These are phyloP conservation scores for Myripristis jacobus DNA, from an alignment of 2,797 vertebrate genomes.

Conservation along the genomic window DNA sequence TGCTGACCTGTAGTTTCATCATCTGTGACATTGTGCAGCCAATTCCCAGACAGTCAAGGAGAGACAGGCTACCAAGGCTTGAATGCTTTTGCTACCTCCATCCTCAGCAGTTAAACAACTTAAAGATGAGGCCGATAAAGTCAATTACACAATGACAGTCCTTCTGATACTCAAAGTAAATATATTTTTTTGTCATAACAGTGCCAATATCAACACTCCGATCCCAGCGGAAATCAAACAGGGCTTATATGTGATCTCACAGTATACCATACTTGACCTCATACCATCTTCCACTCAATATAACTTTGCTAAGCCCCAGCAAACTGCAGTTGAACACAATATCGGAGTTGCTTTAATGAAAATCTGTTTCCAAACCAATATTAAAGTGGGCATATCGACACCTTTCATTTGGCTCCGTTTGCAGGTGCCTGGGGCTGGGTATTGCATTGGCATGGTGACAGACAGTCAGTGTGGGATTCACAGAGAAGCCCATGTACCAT, in stretches of 20 bases:
- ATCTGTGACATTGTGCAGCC: too few species aligned
- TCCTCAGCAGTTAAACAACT: slow-evolving; percentile 17
- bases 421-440: not conserved
- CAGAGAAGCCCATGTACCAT: slow-evolving; percentile 20
- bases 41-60: not conserved
- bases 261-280: slow-evolving; percentile 25
- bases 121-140: slow-evolving; percentile 9
- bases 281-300: slow-evolving; percentile 38
- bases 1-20: too few species aligned
- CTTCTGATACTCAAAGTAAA: slow-evolving; percentile 34
- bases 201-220: slow-evolving; percentile 44
- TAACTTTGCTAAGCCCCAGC: slow-evolving; percentile 37
- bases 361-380: slow-evolving; percentile 53
- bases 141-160: slow-evolving; percentile 7
- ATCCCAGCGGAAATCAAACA: slow-evolving; percentile 71
- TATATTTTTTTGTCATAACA: slow-evolving; percentile 44
- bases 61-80: not conserved
- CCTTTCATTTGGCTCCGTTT: slow-evolving; percentile 53
- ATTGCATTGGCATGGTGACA: slow-evolving; percentile 34
- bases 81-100: not conserved
- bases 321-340: slow-evolving; percentile 35
- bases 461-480: slow-evolving; percentile 22
- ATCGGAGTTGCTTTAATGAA: slow-evolving; percentile 61
- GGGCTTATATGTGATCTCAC: slow-evolving; percentile 19
- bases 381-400: slow-evolving; percentile 55